Evolutionary conservation across 2,113 vertebrate species (phyloP).

Genomic region (Zosterops borbonicus): DNA sequence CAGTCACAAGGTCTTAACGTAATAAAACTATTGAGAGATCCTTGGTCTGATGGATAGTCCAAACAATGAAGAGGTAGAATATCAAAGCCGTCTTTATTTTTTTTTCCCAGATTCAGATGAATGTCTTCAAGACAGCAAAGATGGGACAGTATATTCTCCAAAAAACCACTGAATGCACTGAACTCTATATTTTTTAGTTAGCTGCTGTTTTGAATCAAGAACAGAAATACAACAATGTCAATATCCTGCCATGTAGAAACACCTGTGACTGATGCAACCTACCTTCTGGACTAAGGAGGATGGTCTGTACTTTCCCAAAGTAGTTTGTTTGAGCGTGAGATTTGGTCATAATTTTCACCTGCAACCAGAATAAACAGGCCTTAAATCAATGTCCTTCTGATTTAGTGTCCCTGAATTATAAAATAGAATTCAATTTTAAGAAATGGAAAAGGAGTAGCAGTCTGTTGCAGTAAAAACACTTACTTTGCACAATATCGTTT

Average conservation of each 20-base stretch:
- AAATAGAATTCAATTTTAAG: not conserved
- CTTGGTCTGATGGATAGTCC: not conserved
- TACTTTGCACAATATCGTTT: not conserved
- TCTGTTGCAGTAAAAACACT: not conserved
- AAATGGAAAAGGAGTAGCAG: not conserved
- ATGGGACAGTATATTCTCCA: not conserved
- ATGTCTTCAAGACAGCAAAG: not conserved
- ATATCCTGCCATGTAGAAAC: not conserved
- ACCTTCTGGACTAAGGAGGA: not conserved
- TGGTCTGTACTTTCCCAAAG: not conserved
- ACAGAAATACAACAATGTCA: not conserved
- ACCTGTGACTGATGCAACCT: not conserved
- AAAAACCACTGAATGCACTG: fast-evolving
- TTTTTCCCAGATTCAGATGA: not conserved
- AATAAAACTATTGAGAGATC: not conserved
- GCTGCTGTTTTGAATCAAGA: not conserved
- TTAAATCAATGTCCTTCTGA: not conserved
- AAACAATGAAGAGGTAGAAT: not conserved
- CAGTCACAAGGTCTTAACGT: not conserved
- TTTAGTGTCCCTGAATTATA: not conserved
- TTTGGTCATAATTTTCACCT: not conserved
- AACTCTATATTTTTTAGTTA: not conserved
- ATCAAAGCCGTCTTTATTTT: not conserved
- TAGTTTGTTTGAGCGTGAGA: not conserved
- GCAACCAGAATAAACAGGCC: not conserved